Evolutionary conservation across 2,113 vertebrate species (phyloP).

Genomic region (Lophura nycthemera): DNA sequence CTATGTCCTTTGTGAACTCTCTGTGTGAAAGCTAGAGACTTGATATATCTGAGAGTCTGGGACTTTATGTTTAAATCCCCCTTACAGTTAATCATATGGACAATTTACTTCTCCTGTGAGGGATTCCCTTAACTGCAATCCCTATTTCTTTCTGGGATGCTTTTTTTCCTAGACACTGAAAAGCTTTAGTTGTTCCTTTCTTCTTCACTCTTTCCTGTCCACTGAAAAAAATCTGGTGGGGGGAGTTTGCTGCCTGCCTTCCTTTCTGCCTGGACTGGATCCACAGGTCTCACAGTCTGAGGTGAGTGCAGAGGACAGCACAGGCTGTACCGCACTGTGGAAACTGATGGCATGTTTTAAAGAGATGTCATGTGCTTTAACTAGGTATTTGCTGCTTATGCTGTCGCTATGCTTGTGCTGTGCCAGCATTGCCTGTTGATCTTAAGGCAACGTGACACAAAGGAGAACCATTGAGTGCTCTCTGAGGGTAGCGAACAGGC

Average conservation of each 20-base stretch:
- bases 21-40: neutral
- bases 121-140: neutral
- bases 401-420: neutral
- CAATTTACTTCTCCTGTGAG: neutral
- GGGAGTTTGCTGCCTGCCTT: rapidly evolving
- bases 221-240: neutral
- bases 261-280: neutral
- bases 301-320: neutral
- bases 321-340: neutral
- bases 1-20: neutral
- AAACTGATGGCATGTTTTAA: rapidly evolving
- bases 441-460: neutral
- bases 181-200: neutral
- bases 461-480: neutral
- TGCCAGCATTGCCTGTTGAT: rapidly evolving
- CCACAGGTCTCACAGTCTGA: neutral
- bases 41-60: neutral
- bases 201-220: neutral
- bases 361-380: neutral
- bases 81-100: neutral
- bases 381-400: neutral
- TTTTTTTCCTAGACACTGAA: neutral
- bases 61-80: neutral
- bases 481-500: neutral
- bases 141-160: neutral